phyloP scores from a whole-genome alignment of 2,113 vertebrate genomes.

The Tenebrosternarchus preto region DNA sequence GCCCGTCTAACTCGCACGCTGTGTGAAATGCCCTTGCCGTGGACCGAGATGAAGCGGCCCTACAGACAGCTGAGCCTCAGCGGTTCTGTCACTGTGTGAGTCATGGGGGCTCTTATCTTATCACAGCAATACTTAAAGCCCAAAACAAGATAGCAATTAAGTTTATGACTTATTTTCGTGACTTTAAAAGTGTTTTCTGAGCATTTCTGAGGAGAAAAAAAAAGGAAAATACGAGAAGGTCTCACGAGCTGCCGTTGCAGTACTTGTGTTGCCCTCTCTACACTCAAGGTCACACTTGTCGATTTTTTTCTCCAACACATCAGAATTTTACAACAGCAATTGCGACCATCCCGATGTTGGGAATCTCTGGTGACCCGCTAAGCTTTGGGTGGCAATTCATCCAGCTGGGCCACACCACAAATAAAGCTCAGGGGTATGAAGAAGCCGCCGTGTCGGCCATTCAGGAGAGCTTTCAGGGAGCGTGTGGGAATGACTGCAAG shows the following conservation, averaged over 20 bases:
- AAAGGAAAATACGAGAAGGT: neutral
- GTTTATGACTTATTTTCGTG: conserved; percentile 27
- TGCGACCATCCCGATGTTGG: conserved; percentile 1
- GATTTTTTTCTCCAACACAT: neutral
- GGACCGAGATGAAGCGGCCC: neutral
- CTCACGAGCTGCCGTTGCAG: neutral
- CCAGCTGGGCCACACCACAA: neutral
- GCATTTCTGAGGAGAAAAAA: conserved; percentile 1
- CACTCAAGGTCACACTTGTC: conserved; percentile 20
- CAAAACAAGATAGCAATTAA: conserved; percentile 10
- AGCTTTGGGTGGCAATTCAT: too few relatives aligned
- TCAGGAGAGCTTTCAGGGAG: conserved; percentile 40
- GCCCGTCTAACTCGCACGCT: neutral
- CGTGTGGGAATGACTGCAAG: conserved; percentile 39
- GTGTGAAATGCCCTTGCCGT: neutral
- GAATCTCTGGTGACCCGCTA: neutral
- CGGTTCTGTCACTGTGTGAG: too few relatives aligned
- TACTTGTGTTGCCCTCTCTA: neutral
- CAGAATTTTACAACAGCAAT: neutral
- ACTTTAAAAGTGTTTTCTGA: conserved; percentile 26
- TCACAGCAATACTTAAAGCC: conserved; percentile 15
- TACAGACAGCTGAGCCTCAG: too few relatives aligned
- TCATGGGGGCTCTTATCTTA: conserved; percentile 37
- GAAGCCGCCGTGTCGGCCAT: neutral
- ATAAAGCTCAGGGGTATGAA: neutral